phyloP scores from a whole-genome alignment of 2,888 invertebrate genomes.

The Panopea generosa region DNA sequence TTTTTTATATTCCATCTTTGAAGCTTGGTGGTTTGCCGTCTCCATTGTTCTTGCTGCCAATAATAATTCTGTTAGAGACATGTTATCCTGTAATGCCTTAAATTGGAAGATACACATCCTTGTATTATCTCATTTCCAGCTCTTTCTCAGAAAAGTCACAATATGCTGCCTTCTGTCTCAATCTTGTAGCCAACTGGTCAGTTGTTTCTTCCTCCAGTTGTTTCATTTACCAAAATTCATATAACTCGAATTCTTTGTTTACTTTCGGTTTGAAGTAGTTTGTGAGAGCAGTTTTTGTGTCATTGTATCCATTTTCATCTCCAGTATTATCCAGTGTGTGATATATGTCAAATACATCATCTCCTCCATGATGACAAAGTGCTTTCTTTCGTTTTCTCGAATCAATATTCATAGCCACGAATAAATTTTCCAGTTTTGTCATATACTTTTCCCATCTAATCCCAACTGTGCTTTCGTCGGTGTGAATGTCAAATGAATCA shows the following conservation, averaged over 20 bases:
- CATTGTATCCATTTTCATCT: slow-evolving; percentile 17
- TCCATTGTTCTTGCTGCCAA: no score
- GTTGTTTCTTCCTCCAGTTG: slow-evolving; percentile 4
- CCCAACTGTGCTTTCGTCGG: slow-evolving; percentile 3
- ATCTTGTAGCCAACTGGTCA: slow-evolving; percentile 15
- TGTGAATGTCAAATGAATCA: slow-evolving; percentile 19
- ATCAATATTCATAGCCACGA: slow-evolving; percentile 24
- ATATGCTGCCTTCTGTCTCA: slow-evolving; percentile 2
- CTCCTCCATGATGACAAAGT: slow-evolving; percentile 43
- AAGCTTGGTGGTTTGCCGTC: no score
- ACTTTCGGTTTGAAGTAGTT: neutral
- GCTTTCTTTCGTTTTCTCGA: slow-evolving; percentile 31
- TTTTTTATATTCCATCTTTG: no score
- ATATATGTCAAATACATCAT: slow-evolving; percentile 18
- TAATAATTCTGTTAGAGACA: neutral
- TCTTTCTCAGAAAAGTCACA: slow-evolving; percentile 21
- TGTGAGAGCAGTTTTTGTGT: no score
- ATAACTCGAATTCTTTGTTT: slow-evolving; percentile 16
- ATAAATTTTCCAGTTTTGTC: slow-evolving; percentile 28
- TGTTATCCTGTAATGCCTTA: slow-evolving; percentile 19
- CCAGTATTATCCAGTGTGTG: slow-evolving; percentile 14
- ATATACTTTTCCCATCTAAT: slow-evolving; percentile 31
- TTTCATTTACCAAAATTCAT: slow-evolving; percentile 11
- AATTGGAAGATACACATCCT: slow-evolving; percentile 38
- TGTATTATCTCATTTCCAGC: slow-evolving; percentile 45